Evolutionary conservation across 2,797 vertebrate species (phyloP), one percentile per base, ranked within the genome.

Genomic region (Hafferia zeledoni): DNA sequence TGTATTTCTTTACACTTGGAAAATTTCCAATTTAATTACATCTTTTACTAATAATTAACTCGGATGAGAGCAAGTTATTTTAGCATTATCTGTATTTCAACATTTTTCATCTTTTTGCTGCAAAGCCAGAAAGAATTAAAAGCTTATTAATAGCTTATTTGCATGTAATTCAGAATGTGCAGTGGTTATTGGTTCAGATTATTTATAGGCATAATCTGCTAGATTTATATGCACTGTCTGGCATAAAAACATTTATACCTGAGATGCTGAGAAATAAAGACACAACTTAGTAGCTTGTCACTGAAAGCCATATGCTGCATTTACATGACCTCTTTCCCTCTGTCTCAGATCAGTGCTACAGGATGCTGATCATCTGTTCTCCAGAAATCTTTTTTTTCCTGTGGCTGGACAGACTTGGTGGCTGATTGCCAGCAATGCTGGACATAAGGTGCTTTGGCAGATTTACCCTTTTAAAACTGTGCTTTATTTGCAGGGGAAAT

Each of bases 371-470:
- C 64, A 88, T 92, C 88, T 96, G 55, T 68, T 83, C 80, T 90
- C 41, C 67, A 83, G 82, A 82, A 72, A 20, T 56, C 27, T 35
- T 30, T 90, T 83, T 81, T 92, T 65, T 22, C 55, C 28, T 64
- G 39, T 93, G 90, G 83, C 82, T 92, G 87, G 63, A 46, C 83
- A 76, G 92, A 94, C 83, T 79, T 88, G 41, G 41, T 95, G 93
- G 90, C 85, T 69, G 44, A 68, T 64, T 86, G 79, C 91, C 92
- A 96, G 65, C 16, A 86, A 19, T 65, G 39, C 37, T 87, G 87
- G 74, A 59, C 75, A 69, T 94, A 95, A 96, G 92, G 64, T 90
- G 64, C 93, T 95, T 95, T 93, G 64, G 15, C 72, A 90, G 89
- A 83, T 90, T 91, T 93, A 61, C 72, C 28, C 57, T 76, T 93